A percentile compares a stretch with the other conserved stretches of the same genome.
These are phyloP conservation scores for Alcedo quadribrachys DNA, from an alignment of 2,797 vertebrate genomes.

Conservation along the genomic window DNA sequence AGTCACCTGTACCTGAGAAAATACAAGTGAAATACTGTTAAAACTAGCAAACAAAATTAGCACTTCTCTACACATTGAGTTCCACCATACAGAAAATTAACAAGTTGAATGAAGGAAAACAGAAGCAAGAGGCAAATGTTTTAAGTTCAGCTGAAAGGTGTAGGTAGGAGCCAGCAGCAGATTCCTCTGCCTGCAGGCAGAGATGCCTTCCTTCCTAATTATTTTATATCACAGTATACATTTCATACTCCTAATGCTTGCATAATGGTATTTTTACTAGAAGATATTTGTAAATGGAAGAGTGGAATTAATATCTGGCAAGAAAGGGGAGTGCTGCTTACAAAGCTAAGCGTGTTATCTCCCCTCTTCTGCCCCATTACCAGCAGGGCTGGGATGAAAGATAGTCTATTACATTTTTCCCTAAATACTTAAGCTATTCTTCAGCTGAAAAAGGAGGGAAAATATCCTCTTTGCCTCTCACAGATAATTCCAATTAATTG, in stretches of 20 bases:
- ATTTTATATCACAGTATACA: not conserved
- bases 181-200: not conserved
- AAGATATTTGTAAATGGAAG: not conserved
- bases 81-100: not conserved
- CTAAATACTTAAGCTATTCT: not conserved
- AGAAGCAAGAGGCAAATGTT: not conserved
- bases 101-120: not conserved
- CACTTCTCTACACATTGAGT: not conserved
- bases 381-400: not conserved
- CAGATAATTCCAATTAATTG: not conserved
- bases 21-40: not conserved
- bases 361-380: not conserved
- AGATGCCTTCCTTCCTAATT: not conserved
- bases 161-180: not conserved
- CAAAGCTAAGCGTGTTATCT: not conserved
- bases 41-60: not conserved
- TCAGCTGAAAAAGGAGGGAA: not conserved
- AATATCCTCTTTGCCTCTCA: not conserved
- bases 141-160: not conserved
- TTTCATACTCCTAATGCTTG: not conserved
- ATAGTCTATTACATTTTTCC: not conserved
- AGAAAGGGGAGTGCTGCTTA: not conserved
- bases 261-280: not conserved
- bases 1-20: not conserved
- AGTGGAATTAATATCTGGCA: not conserved